Base-by-base conservation (phyloP, 2,113 vertebrate species). In the Crypturellus undulatus region DNA sequence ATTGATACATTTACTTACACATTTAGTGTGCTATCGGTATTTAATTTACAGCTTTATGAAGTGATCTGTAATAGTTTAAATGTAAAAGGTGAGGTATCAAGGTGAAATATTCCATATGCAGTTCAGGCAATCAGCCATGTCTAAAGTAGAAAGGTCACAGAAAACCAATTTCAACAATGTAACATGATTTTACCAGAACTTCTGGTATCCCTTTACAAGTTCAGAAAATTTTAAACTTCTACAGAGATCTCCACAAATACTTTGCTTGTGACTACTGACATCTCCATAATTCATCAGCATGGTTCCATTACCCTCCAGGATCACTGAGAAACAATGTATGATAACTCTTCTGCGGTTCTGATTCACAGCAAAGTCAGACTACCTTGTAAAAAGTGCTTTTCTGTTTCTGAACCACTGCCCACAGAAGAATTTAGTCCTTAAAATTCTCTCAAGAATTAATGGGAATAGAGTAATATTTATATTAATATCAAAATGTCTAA, bases 41-140 rank as follows among this genome's bases (percentile, higher is more conserved):
- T 84, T 94, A 79, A 94, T 93, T 75, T 89, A 58, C 52, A 92
- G 22, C 32, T 89, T 93, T 69, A 82, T 91, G 70, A 89, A 84
- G 78, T 52, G 52, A 3, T 92, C 34, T 84, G 25, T 49, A 79
- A 49, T 67, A 77, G 19, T 80, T 80, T 59, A 34, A 83, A 90
- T 40, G 62, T 49, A 89, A 79, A 72, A 64, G 10, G 12, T 78
- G 65, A 84, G 17, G 21, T 68, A 93, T 81, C 60, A 68, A 84
- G 73, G 62, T 87, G 91, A 84, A 84, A 72, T 32, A 81, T 69
- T 79, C 21, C 21, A 51, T 58, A 87, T 49, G 64, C 67, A 60
- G 14, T 84, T 72, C 15, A 36, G 81, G 65, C 13, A 58, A 36
- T 58, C 58, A 79, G 25, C 10, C 34, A 79, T 1, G 1, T 93